Conservation (phyloP, 2,113 vertebrate genomes). For the Chloebia gouldiae region DNA sequence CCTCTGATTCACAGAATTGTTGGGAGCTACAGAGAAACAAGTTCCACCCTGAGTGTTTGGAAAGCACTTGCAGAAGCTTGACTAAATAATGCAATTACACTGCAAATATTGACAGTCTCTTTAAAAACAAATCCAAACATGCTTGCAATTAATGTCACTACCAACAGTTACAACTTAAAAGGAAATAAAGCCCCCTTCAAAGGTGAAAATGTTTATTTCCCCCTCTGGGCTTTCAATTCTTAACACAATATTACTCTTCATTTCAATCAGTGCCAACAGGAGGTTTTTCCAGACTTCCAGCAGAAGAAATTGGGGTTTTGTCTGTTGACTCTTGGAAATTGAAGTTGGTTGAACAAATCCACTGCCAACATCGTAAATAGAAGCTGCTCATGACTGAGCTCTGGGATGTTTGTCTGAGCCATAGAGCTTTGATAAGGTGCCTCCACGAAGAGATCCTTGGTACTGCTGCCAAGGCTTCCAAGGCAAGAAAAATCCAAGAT, state of each 20-base stretch:
- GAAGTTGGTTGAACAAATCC: slow-evolving; percentile 1
- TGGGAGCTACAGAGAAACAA: not conserved
- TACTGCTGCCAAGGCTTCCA: not conserved
- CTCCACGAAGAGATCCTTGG: not conserved
- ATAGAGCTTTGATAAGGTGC: not conserved
- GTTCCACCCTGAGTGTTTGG: not conserved
- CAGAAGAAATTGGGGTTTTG: not conserved
- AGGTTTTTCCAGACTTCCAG: slow-evolving; percentile 4
- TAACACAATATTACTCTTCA: not conserved
- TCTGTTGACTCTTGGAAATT: not conserved
- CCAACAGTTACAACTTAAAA: not conserved
- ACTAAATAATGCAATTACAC: not conserved
- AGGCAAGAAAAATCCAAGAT: not conserved
- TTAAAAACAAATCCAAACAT: not conserved
- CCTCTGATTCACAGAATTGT: not conserved
- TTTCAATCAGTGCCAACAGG: not conserved
- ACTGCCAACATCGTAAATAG: not conserved
- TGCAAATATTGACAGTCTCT: slow-evolving; percentile 1
- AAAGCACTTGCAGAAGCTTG: not conserved
- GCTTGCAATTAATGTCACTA: not conserved
- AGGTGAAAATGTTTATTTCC: not conserved
- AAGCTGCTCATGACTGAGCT: not conserved
- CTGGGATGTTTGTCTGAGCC: not conserved
- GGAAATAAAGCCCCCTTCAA: not conserved
- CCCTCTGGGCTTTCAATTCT: not conserved